Conservation (phyloP, 2,113 vertebrate genomes). For the Sceloporus undulatus region DNA sequence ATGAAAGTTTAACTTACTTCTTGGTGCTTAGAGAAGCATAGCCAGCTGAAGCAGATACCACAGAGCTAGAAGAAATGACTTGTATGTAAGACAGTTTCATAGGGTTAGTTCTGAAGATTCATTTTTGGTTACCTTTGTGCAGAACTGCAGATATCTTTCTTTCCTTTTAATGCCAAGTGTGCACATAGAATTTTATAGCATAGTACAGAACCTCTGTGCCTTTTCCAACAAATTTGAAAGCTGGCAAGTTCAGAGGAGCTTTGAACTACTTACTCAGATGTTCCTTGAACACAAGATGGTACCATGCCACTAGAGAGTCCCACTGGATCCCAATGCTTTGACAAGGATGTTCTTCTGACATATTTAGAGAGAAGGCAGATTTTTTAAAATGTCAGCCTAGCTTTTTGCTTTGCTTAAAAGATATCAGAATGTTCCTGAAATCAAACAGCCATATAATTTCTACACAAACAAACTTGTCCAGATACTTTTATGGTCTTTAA, state of each 20-base stretch:
- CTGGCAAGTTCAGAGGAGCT: constrained; percentile 23
- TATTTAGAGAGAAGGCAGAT: neutral
- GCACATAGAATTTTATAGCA: neutral
- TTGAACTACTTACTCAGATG: constrained; percentile 30
- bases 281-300: constrained; percentile 34
- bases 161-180: neutral
- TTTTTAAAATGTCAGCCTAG: neutral
- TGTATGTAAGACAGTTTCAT: neutral
- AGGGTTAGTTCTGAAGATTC: neutral
- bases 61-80: neutral
- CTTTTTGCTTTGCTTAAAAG: constrained; percentile 19
- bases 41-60: too few species aligned
- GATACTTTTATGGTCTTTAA: neutral
- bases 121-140: neutral
- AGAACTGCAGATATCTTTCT: neutral
- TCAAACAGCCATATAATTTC: constrained; percentile 9
- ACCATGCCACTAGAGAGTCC: neutral
- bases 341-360: neutral
- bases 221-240: constrained; percentile 19
- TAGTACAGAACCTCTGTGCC: constrained; percentile 6
- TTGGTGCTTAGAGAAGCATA: neutral
- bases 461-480: constrained; percentile 13
- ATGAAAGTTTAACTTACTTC: too few species aligned
- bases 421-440: constrained; percentile 18
- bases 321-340: neutral